These are phyloP conservation scores for Neocloeon triangulifer DNA, from an alignment of 1,140 invertebrate genomes.

Conservation along the genomic window DNA sequence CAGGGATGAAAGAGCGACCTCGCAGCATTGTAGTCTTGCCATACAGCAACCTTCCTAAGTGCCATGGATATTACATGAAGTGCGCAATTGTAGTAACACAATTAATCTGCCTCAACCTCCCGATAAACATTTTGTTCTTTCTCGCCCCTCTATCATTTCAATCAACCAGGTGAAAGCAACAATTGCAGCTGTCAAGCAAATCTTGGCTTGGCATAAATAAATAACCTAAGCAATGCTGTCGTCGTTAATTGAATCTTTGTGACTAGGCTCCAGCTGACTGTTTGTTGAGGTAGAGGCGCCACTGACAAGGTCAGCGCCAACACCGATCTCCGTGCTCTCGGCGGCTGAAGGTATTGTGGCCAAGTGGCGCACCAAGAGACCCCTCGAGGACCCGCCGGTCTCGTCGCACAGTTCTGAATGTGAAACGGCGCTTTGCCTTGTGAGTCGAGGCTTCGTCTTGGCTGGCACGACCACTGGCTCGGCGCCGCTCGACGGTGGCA, in stretches of 20 bases:
- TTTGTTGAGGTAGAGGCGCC: background rate
- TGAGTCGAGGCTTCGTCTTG: conserved; percentile 38
- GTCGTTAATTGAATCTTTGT: background rate
- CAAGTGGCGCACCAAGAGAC: conserved; percentile 38
- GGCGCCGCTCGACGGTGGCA: background rate
- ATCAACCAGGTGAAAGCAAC: no score
- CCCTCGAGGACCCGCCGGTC: conserved; percentile 32
- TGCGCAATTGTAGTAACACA: no score
- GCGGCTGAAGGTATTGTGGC: conserved; percentile 63
- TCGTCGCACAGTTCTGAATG: no score
- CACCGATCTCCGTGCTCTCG: conserved; percentile 48
- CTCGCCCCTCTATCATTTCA: no score
- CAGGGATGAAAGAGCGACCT: background rate
- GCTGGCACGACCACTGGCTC: conserved; percentile 7
- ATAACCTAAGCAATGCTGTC: background rate
- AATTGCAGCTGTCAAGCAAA: background rate
- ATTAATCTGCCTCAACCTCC: no score
- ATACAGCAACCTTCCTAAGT: no score
- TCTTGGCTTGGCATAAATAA: background rate
- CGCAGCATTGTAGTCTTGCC: no score
- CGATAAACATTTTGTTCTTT: no score
- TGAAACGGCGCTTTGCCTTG: conserved; percentile 47
- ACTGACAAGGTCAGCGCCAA: conserved; percentile 25
- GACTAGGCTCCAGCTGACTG: background rate
- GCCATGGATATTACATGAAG: no score